A percentile compares a stretch with the other conserved stretches of the same genome.
These are phyloP conservation scores for Germaria angustata DNA, from an alignment of 2,888 invertebrate genomes.

Conservation along the genomic window DNA sequence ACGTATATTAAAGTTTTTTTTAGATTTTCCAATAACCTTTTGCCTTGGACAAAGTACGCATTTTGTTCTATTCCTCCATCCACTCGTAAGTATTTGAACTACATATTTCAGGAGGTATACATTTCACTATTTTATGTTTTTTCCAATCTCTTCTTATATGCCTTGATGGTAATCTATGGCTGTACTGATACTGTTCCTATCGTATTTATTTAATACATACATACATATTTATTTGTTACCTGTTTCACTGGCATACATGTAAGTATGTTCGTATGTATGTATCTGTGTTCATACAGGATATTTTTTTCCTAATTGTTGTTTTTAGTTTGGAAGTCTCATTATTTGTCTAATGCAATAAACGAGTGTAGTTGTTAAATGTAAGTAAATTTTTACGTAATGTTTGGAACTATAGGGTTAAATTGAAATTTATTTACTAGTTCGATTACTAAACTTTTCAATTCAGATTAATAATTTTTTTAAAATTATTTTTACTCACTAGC, in stretches of 20 bases:
- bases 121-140: background rate
- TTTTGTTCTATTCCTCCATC: background rate
- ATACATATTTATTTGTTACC: background rate
- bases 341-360: too few species aligned
- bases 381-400: too few species aligned
- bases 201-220: background rate
- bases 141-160: background rate
- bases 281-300: too few species aligned
- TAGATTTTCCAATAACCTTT: slow-evolving; percentile 33
- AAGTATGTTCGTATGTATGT: background rate
- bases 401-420: too few species aligned
- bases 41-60: slow-evolving; percentile 23
- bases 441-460: too few species aligned
- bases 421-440: too few species aligned
- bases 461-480: too few species aligned
- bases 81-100: background rate
- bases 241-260: background rate
- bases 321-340: too few species aligned
- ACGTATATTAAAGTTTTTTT: background rate
- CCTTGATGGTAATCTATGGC: background rate
- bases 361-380: too few species aligned
- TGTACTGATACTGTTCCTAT: slow-evolving; percentile 6
- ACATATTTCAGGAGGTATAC: background rate
- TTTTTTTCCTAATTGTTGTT: too few species aligned
- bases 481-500: too few species aligned